These are phyloP conservation scores for Hirtodrosophila alboralis DNA, from an alignment of 2,888 invertebrate species.

Conservation along the genomic window DNA sequence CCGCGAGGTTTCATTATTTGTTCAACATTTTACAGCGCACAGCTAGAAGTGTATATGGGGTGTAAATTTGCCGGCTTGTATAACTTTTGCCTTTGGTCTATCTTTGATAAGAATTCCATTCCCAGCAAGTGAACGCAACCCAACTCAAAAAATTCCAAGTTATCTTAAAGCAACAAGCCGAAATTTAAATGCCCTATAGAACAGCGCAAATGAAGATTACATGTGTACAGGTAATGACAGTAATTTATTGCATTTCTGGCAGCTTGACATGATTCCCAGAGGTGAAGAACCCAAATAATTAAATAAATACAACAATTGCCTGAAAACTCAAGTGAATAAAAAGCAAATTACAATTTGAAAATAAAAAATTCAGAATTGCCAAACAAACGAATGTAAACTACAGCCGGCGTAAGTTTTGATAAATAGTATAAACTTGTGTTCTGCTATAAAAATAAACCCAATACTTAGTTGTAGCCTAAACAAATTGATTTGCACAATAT, in stretches of 20 bases:
- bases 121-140: constrained; percentile 7
- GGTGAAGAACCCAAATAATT: no score
- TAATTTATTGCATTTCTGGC: neutral
- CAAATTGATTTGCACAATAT: no score
- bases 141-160: constrained; percentile 22
- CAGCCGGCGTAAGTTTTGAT: no score
- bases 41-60: constrained; percentile 9
- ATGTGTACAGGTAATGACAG: neutral
- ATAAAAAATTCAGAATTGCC: no score
- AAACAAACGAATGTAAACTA: no score
- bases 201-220: neutral
- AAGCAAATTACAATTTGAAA: no score
- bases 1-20: constrained; percentile 47
- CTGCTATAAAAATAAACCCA: no score
- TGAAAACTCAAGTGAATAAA: no score
- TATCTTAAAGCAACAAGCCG: constrained; percentile 11
- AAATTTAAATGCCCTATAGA: constrained; percentile 30
- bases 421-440: no score
- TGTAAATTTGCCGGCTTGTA: constrained; percentile 3
- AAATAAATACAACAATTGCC: no score
- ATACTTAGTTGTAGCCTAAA: no score
- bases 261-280: no score
- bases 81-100: constrained; percentile 28
- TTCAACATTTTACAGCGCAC: constrained; percentile 34
- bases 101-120: constrained; percentile 50